These are phyloP conservation scores for Macrosiphum euphorbiae DNA, from an alignment of 2,888 invertebrate genomes.

Conservation along the genomic window DNA sequence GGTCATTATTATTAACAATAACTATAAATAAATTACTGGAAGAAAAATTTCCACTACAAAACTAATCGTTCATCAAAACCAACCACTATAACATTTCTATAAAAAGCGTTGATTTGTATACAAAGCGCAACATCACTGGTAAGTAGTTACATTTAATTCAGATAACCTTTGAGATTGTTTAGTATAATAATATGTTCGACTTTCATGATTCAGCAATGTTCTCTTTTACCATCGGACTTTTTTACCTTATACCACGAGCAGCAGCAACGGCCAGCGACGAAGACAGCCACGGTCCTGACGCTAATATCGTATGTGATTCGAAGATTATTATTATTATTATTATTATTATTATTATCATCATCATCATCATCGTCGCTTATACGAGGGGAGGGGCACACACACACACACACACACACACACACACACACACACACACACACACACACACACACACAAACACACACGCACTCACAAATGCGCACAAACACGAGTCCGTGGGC, in stretches of 20 bases:
- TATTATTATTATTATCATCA: background rate
- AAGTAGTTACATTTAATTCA: background rate
- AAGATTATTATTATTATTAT: background rate
- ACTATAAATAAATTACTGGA: background rate
- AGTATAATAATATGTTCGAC: background rate
- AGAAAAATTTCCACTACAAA: background rate
- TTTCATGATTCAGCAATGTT: background rate
- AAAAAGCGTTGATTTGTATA: background rate
- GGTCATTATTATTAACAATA: background rate
- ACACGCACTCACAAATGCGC: too few relatives aligned
- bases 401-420: too few relatives aligned
- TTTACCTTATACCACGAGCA: background rate
- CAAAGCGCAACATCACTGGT: background rate
- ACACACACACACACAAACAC: background rate
- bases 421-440: background rate
- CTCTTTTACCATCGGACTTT: too few relatives aligned
- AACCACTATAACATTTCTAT: background rate
- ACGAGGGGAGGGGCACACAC: background rate
- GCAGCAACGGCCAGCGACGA: background rate
- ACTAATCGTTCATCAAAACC: background rate
- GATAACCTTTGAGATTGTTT: background rate
- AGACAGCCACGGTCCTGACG: background rate
- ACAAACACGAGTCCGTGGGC: background rate
- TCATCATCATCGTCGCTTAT: background rate
- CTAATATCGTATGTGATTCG: background rate